Base-by-base conservation (phyloP, 2,797 vertebrate genomes). In the Trachurus trachurus region DNA sequence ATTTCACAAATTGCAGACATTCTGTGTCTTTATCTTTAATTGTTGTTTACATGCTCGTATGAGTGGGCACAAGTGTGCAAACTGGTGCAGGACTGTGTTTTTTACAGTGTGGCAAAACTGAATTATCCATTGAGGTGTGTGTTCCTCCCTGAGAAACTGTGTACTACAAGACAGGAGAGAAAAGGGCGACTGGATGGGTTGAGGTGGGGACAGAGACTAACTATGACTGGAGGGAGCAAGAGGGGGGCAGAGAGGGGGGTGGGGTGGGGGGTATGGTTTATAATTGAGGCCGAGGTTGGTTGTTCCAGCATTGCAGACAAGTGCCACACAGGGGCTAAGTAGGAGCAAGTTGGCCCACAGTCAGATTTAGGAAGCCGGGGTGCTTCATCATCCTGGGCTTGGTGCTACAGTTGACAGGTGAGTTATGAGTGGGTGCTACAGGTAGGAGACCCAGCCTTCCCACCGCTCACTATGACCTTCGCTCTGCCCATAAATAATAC, bases 351-450 rank as follows among this genome's bases (percentile, higher is more conserved):
- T 85, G 92, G 89, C 88, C 81, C 58, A 60, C 82, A 81, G 90
- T 90, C 86, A 85, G 85, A 82, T 88, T 91, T 84, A 49, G 82
- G 84, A 60, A 92, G 83, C 69, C 22, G 16, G 17, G 76, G 82
- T 88, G 74, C 87, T 94, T 93, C 71, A 94, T 95, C 94, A 94
- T 88, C 74, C 62, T 0, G 40, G 74, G 68, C 86, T 87, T 49
- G 72, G 76, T 73, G 75, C 70, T 73, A 29, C 70, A 83, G 73
- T 61, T 89, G 91, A 92, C 92, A 93, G 87, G 56, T 94, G 94
- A 95, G 87, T 93, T 94, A 94, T 93, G 91, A 90, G 87, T 68
- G 1, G 66, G 61, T 47, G 74, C 82, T 74, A 88, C 90, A 92
- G 90, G 93, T 92, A 90, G 92, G 68, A 80, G 80, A 79, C 65